A percentile compares a stretch with the other conserved stretches of the same genome.
Conservation (phyloP, 2,888 invertebrate species). For the Dasypolia templi region DNA sequence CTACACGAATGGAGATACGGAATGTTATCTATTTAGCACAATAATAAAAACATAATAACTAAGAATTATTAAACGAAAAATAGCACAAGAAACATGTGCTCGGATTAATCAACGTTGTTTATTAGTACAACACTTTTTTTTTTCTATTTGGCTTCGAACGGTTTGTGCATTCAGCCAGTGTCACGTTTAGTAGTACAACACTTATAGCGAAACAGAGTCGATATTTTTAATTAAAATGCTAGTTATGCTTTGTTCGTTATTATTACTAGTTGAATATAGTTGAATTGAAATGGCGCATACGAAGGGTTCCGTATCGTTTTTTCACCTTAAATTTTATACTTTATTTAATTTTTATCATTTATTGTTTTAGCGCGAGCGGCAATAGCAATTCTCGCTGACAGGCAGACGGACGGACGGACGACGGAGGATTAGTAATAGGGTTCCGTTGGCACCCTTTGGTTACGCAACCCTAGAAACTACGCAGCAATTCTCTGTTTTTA, state of each 20-base stretch:
- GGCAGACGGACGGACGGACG: too few species aligned
- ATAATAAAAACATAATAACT: constrained; percentile 26
- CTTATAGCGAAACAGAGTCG: not conserved
- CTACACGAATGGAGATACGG: constrained; percentile 23
- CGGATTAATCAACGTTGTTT: not conserved
- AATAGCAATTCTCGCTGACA: too few species aligned
- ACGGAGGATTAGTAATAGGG: too few species aligned
- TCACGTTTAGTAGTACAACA: constrained; percentile 2
- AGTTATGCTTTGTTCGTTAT: not conserved
- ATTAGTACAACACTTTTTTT: not conserved
- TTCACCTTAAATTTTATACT: too few species aligned
- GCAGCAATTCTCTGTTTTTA: not conserved
- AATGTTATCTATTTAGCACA: constrained; percentile 48
- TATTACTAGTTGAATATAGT: too few species aligned
- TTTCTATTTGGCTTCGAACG: too few species aligned
- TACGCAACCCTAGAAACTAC: too few species aligned
- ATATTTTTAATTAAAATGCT: constrained; percentile 13
- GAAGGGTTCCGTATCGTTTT: too few species aligned
- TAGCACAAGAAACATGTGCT: constrained; percentile 6
- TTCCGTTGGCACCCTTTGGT: too few species aligned
- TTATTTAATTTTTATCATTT: too few species aligned
- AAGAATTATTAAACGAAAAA: not conserved
- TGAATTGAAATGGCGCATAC: not conserved
- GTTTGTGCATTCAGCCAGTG: too few species aligned
- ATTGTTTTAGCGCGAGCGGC: too few species aligned